These are phyloP conservation scores for Lycorma delicatula DNA, from an alignment of 1,140 invertebrate genomes.

Conservation along the genomic window DNA sequence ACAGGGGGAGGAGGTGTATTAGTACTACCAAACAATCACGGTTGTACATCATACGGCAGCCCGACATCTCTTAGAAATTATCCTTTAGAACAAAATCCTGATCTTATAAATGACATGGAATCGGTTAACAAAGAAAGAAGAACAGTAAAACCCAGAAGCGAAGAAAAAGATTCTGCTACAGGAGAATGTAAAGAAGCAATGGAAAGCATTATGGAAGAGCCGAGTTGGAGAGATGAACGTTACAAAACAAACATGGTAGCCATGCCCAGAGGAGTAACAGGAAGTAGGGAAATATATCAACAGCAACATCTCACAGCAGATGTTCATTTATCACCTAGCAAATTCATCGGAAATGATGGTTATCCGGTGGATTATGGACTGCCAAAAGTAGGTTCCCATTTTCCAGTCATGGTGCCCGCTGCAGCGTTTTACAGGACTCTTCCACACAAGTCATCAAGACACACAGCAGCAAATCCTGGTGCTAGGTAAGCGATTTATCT, in stretches of 20 bases:
- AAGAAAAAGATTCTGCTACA: slow-evolving; percentile 21
- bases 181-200: slow-evolving; percentile 31
- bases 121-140: slow-evolving; percentile 51
- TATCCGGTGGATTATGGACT: slow-evolving; percentile 72
- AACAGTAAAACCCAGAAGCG: slow-evolving; percentile 35
- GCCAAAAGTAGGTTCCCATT: slow-evolving; percentile 50
- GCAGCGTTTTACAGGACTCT: slow-evolving; percentile 55
- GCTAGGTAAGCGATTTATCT: slow-evolving; percentile 35
- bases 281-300: slow-evolving; percentile 23
- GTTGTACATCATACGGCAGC: slow-evolving; percentile 34
- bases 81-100: slow-evolving; percentile 57
- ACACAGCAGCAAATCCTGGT: slow-evolving; percentile 49
- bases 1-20: slow-evolving; percentile 26
- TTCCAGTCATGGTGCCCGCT: slow-evolving; percentile 36
- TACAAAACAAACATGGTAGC: slow-evolving; percentile 36
- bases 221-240: not conserved
- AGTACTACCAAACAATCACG: slow-evolving; percentile 32
- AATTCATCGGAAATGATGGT: slow-evolving; percentile 60
- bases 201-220: slow-evolving; percentile 7
- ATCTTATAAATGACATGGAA: slow-evolving; percentile 66
- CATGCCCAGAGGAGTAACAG: slow-evolving; percentile 16
- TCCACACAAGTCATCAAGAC: slow-evolving; percentile 51
- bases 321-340: slow-evolving; percentile 55
- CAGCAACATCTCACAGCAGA: slow-evolving; percentile 49
- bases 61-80: slow-evolving; percentile 37